Conservation (phyloP, 2,797 vertebrate genomes). For the Onychomys leucogaster region DNA sequence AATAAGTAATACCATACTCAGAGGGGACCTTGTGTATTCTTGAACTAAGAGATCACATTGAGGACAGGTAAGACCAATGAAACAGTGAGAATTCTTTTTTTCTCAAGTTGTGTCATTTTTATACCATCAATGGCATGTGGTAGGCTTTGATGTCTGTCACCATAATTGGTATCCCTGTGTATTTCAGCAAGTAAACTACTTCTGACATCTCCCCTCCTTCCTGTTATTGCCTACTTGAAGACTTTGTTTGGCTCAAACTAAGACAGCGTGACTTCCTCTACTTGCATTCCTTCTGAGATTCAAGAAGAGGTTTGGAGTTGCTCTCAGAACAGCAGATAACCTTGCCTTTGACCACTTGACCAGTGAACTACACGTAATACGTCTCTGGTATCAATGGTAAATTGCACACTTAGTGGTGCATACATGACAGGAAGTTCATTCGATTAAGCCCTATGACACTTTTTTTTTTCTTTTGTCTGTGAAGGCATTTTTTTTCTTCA, state of each 20-base stretch:
- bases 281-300: slow-evolving; percentile 66
- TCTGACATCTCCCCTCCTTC: not conserved
- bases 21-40: not conserved
- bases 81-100: not conserved
- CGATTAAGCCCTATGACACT: slow-evolving; percentile 67
- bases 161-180: not conserved
- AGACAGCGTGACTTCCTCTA: not conserved
- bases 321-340: slow-evolving; percentile 67
- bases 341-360: slow-evolving; percentile 53
- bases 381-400: slow-evolving; percentile 52
- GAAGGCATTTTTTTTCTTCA: slow-evolving; percentile 64
- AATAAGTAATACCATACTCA: not conserved
- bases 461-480: slow-evolving; percentile 34
- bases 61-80: not conserved
- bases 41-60: not conserved
- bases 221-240: not conserved
- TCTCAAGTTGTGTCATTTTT: slow-evolving; percentile 34
- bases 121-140: not conserved
- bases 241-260: not conserved
- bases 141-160: not conserved
- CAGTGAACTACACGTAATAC: slow-evolving; percentile 11
- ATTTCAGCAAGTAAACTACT: slow-evolving; percentile 12
- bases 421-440: slow-evolving; percentile 62
- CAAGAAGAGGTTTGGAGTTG: slow-evolving; percentile 49
- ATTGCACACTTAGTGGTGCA: slow-evolving; percentile 58